A percentile compares a stretch with the other conserved stretches of the same genome.
Conservation (phyloP, 1,140 invertebrate genomes). For the Drosophila leontia region DNA sequence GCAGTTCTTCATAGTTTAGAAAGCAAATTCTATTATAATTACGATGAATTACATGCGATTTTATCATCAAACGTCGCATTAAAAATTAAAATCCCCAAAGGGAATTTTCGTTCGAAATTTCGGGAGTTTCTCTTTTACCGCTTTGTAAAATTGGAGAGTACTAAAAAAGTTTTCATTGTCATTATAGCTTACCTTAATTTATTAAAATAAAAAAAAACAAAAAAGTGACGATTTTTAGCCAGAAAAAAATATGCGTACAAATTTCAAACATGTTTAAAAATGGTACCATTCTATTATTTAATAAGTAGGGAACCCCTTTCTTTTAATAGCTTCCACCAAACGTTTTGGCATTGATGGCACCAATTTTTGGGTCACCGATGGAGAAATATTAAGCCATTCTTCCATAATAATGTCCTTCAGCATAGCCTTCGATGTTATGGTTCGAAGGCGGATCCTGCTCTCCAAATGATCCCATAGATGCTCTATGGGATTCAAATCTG, state of each 20-base stretch:
- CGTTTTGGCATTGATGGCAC: slow-evolving; percentile 1
- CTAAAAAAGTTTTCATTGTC: too few relatives aligned
- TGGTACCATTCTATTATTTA: slow-evolving; percentile 2
- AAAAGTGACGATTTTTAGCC: too few relatives aligned
- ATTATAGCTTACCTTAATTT: too few relatives aligned
- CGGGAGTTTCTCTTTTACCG: too few relatives aligned
- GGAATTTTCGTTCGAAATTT: too few relatives aligned
- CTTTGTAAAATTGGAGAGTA: too few relatives aligned
- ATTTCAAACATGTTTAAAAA: not conserved
- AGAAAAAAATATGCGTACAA: not conserved
- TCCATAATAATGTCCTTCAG: not conserved
- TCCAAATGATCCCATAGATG: not conserved
- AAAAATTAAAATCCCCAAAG: too few relatives aligned
- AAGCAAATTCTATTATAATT: too few relatives aligned
- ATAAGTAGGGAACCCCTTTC: slow-evolving; percentile 8
- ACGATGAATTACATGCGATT: too few relatives aligned
- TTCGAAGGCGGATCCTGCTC: not conserved
- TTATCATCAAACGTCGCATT: too few relatives aligned
- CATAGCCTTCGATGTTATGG: not conserved
- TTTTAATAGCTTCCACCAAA: not conserved
- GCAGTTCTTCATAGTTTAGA: too few relatives aligned
- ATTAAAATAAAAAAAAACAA: too few relatives aligned
- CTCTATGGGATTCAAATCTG: not conserved
- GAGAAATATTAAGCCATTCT: slow-evolving; percentile 1
- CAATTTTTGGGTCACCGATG: not conserved